Base-by-base conservation (phyloP, 1,140 invertebrate species). In the Apis dorsata region DNA sequence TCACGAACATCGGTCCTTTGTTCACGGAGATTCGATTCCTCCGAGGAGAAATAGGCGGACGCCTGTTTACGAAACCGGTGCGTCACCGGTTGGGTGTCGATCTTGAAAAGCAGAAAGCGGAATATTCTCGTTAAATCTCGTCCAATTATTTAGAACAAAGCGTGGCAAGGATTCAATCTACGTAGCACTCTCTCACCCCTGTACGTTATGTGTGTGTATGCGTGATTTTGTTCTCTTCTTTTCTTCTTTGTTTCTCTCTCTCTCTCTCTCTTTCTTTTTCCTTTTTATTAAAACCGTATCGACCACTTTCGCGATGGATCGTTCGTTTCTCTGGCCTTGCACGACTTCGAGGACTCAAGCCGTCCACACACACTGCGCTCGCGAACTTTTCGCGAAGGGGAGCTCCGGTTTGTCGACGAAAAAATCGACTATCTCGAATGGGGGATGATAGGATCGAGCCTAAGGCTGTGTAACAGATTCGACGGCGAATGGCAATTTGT, bases 1-100 rank as follows among this genome's bases (percentile, higher is more conserved):
- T 83, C 81, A 79, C 34, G 81, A 78, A 78, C 81, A 78, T 78
- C 81, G 81, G 75, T 62, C 60, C 68, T 83, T 83, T 83, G 66
- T 79, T 79, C 81, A 24, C 44, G 66, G 57, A 78, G 57, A 70
- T 79, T 63, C 73, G 72, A 82, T 82, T 82, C 28, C 80, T 82
- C 80, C 13, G 73, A 77, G 73, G 71, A 76, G 73, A 59, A 55
- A 81, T 59, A 51, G 28, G 51, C 55, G 79, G 55, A 34, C 44
- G 55, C n/a, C 15, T 75, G 73, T 82, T 82, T 82, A 77, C 80
- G 73, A 77, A 82, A 77, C 80, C 80, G 71, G 34, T 28, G 19
- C 57, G 78, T 79, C 69, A 70, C 34, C 72, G 72, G 19, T 66
- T 44, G 66, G 75, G 62, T 73, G 69, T 65, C 82, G 77, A 68